These are phyloP conservation scores for Brenthis daphne DNA, from an alignment of 2,888 invertebrate genomes.

Conservation along the genomic window DNA sequence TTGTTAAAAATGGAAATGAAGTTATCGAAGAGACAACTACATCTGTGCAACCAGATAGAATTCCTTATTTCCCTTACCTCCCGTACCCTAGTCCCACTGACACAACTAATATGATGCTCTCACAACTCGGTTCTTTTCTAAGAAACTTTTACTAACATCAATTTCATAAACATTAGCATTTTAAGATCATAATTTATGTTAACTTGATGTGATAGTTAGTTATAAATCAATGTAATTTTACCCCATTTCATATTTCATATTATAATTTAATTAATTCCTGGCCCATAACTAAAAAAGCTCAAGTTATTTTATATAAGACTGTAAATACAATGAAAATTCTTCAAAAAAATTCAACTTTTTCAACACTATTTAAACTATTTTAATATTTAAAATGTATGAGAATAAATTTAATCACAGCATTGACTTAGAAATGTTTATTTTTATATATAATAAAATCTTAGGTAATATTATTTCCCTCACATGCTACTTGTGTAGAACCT, in stretches of 20 bases:
- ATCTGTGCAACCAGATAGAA: not conserved
- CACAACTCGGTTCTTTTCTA: slow-evolving; percentile 64
- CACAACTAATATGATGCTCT: slow-evolving; percentile 54
- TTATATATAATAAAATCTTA: too few species aligned
- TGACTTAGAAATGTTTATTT: too few species aligned
- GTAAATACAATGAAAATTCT: too few species aligned
- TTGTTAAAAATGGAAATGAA: slow-evolving; percentile 70
- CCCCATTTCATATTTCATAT: not conserved
- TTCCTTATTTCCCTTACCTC: slow-evolving; percentile 37
- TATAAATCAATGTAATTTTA: slow-evolving; percentile 10
- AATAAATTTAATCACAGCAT: too few species aligned
- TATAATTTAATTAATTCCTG: not conserved
- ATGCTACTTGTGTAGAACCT: too few species aligned
- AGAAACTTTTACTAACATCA: slow-evolving; percentile 61
- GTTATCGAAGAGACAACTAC: slow-evolving; percentile 61
- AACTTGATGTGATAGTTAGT: slow-evolving; percentile 39
- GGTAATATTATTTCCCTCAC: too few species aligned
- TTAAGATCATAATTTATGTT: slow-evolving; percentile 27
- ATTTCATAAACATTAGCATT: slow-evolving; percentile 1
- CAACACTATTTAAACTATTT: too few species aligned
- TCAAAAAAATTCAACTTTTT: too few species aligned
- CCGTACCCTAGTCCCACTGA: slow-evolving; percentile 55
- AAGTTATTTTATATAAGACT: too few species aligned
- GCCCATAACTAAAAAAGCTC: not conserved
- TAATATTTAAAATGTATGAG: too few species aligned